Percentiles rank a stretch among this genome's conserved stretches.
phyloP scores from a whole-genome alignment of 2,113 vertebrate species.

The Balaenoptera acutorostrata region DNA sequence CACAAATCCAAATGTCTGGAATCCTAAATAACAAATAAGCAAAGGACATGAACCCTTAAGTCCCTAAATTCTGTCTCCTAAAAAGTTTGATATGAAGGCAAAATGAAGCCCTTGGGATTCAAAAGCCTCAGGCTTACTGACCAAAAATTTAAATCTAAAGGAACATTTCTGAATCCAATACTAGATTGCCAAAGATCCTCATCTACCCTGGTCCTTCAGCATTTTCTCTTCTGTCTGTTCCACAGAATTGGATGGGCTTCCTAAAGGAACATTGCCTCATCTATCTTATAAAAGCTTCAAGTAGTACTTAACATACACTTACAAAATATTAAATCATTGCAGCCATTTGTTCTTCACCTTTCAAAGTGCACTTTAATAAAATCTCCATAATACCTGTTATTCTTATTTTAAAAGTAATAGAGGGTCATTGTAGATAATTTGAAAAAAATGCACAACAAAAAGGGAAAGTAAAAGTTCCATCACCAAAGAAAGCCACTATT shows the following conservation, averaged over 20 bases:
- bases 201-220: not conserved
- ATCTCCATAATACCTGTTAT: slow-evolving; percentile 5
- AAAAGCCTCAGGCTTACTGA: not conserved
- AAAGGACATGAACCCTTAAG: not conserved
- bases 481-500: slow-evolving; percentile 23
- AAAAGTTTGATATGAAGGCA: not conserved
- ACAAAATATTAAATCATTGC: slow-evolving; percentile 26
- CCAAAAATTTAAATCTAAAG: slow-evolving; percentile 1
- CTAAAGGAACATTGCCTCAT: not conserved
- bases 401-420: slow-evolving; percentile 43
- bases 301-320: not conserved
- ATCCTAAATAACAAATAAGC: slow-evolving; percentile 14
- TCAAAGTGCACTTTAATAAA: slow-evolving; percentile 31
- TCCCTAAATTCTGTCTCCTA: not conserved
- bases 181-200: slow-evolving; percentile 19
- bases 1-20: not conserved
- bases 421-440: not conserved
- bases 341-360: slow-evolving; percentile 34
- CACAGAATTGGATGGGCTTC: slow-evolving; percentile 3
- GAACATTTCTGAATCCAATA: not conserved
- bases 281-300: slow-evolving; percentile 17
- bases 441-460: slow-evolving; percentile 29
- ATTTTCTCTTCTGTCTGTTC: slow-evolving; percentile 1
- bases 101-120: slow-evolving; percentile 11
- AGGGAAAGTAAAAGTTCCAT: not conserved